Conservation (phyloP, 2,113 vertebrate genomes). For the Myiozetetes cayanensis region DNA sequence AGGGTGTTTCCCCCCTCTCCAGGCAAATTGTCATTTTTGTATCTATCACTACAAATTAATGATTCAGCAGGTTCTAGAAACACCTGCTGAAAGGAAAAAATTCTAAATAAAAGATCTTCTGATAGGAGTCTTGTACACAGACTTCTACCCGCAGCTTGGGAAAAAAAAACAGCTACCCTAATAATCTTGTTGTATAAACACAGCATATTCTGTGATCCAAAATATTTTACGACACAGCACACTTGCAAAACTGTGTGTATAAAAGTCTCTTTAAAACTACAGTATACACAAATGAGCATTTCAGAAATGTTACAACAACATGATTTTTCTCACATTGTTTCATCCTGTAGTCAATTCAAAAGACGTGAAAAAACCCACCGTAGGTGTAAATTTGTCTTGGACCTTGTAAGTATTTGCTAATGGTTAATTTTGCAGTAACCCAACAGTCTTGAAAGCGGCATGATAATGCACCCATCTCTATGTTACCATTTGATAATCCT, state of each 20-base stretch:
- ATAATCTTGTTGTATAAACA: constrained; percentile 7
- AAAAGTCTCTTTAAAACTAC: neutral
- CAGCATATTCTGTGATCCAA: neutral
- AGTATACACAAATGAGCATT: neutral
- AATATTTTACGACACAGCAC: neutral
- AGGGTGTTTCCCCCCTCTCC: neutral
- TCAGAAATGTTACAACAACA: neutral
- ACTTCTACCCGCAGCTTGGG: neutral
- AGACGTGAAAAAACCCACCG: neutral
- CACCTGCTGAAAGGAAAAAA: neutral
- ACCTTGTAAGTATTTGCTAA: neutral
- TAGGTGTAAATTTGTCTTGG: neutral
- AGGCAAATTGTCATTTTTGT: neutral
- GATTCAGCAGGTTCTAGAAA: neutral
- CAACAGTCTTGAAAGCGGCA: neutral
- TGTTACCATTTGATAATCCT: neutral
- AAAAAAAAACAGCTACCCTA: neutral
- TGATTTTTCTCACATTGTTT: neutral
- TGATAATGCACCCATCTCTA: neutral
- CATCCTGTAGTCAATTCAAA: neutral
- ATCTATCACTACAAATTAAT: neutral
- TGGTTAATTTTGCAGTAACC: neutral
- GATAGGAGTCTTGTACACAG: neutral
- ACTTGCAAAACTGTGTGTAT: neutral
- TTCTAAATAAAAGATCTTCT: neutral